Base-by-base conservation (phyloP, 2,888 invertebrate species). In the Mythimna impura region DNA sequence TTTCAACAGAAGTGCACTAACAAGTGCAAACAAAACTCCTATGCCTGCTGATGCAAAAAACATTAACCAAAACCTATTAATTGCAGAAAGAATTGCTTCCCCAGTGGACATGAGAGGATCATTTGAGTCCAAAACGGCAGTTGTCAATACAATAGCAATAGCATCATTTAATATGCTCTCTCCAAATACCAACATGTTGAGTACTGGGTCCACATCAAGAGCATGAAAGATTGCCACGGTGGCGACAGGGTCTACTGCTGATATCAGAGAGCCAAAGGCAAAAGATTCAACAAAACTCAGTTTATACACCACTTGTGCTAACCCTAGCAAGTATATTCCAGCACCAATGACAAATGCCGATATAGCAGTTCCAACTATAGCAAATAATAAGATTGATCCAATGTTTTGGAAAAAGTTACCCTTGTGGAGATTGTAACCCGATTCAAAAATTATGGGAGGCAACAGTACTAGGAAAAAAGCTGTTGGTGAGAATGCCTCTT, bases 181-280 rank as follows among this genome's bases (percentile, higher is more conserved):
- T 40, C 99, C 99, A 96, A 99, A 99, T 2, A 99, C 99, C 95
- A 99, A 98, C 99, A 99, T 99, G 96, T 99, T 99, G 0, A 99
- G 96, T 8, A 99, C 98, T 0, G 99, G 99, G 93, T 99, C 99
- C 0, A 99, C 99, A 93, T 99, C 98, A 40, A 99, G 95, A 2
- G 99, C 99, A 95, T 99, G 99, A 91, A 99, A 99, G 85, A 99
- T 99, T 14, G 99, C 99, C 43, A 99, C 98, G 0, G 99, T 99
- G 7, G 99, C 99, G 0, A 99, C 99, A 0, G 99, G 99, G 96
- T 99, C 99, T 7, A 99, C 99, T 40, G 99, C 99, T 3, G 99
- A 99, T 92, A 99, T 99, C 77, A 99, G 95, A 0, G 99, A 99
- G 10, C 99, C 99, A 96, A 99, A 99, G 1, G 99, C 99, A 96